Evolutionary conservation across 2,113 vertebrate species (phyloP).

Genomic region (Leucosticte australis): DNA sequence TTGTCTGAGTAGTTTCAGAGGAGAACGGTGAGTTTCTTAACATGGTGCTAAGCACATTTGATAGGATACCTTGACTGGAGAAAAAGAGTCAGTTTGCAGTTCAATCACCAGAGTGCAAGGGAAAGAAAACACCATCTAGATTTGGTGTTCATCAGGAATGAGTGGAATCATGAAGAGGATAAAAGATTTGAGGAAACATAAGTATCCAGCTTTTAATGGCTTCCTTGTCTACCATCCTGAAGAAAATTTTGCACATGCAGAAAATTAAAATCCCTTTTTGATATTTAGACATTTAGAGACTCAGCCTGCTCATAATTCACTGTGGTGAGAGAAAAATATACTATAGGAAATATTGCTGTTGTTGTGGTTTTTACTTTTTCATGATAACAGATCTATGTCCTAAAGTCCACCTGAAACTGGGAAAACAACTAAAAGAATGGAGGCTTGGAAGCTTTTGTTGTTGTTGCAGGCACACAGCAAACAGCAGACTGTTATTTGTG

Average conservation of each 20-base stretch:
- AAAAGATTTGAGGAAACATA: background rate
- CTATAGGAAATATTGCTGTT: background rate
- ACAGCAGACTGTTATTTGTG: background rate
- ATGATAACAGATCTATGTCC: background rate
- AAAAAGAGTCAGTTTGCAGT: background rate
- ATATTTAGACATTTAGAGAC: background rate
- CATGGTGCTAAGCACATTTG: background rate
- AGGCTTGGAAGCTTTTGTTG: background rate
- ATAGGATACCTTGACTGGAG: background rate
- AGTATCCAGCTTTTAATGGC: background rate
- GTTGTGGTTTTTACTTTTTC: background rate
- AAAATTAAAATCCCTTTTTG: background rate
- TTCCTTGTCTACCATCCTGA: background rate
- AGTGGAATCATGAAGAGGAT: background rate
- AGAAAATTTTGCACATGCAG: background rate
- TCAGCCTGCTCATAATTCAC: background rate
- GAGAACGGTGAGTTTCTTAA: background rate
- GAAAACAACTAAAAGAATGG: background rate
- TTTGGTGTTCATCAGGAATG: background rate
- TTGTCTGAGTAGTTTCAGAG: background rate
- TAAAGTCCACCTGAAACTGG: background rate
- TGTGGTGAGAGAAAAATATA: background rate
- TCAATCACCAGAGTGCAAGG: background rate
- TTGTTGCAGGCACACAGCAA: background rate
- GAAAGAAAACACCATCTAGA: background rate